phyloP scores from a whole-genome alignment of 2,797 vertebrate species.

The Xenopus petersii region DNA sequence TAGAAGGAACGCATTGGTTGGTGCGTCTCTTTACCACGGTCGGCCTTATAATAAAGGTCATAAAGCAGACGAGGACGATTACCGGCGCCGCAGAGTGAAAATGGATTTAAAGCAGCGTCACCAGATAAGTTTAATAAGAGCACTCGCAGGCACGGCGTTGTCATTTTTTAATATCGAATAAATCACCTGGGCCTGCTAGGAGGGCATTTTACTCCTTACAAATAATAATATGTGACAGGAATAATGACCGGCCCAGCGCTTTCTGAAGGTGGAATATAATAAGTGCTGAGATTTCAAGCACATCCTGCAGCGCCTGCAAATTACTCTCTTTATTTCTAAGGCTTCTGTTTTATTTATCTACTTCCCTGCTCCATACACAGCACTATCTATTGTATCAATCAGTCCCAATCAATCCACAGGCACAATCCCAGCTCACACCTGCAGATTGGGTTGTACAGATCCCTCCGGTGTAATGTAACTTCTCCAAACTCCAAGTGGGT shows the following conservation, averaged over 20 bases:
- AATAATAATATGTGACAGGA: slow-evolving; percentile 24
- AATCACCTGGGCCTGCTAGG: background rate
- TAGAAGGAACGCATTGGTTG: too few species aligned
- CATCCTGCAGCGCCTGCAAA: slow-evolving; percentile 17
- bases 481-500: too few species aligned
- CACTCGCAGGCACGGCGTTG: background rate
- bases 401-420: slow-evolving; percentile 6
- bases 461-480: background rate
- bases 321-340: background rate
- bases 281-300: slow-evolving; percentile 5
- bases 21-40: too few species aligned
- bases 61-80: too few species aligned
- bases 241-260: background rate
- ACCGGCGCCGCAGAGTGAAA: too few species aligned
- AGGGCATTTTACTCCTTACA: background rate
- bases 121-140: background rate
- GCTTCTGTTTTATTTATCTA: slow-evolving; percentile 17
- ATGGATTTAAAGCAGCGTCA: too few species aligned
- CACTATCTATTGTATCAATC: slow-evolving; percentile 1
- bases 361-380: slow-evolving; percentile 2
- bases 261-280: background rate
- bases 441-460: slow-evolving; percentile 11
- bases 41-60: too few species aligned
- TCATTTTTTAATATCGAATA: background rate
- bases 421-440: slow-evolving; percentile 6